These are phyloP conservation scores for Periphyllus acericola DNA, from an alignment of 2,888 invertebrate species.

Conservation along the genomic window DNA sequence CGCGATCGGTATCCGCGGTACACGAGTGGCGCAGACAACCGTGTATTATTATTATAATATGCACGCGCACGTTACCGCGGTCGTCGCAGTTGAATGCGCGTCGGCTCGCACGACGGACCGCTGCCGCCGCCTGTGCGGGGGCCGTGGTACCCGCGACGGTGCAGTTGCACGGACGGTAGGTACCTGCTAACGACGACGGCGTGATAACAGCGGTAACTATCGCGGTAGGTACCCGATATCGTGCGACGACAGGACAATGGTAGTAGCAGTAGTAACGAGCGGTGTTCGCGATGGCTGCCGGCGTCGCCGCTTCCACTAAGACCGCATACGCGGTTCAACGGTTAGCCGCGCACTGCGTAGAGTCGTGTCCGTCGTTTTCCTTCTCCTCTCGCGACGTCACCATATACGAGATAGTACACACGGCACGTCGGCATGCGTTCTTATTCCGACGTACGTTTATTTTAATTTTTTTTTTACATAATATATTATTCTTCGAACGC, in stretches of 20 bases:
- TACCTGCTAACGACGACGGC: too few relatives aligned
- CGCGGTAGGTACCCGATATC: too few relatives aligned
- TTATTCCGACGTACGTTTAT: neutral
- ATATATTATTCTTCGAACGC: neutral
- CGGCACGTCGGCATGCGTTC: neutral
- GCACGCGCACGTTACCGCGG: neutral
- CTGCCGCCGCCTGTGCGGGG: too few relatives aligned
- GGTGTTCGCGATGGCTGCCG: neutral
- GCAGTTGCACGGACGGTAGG: too few relatives aligned
- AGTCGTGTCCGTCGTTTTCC: neutral
- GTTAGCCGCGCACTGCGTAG: neutral
- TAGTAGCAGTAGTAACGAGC: too few relatives aligned
- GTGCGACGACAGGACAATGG: too few relatives aligned
- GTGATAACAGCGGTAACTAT: too few relatives aligned
- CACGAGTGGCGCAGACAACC: too few relatives aligned
- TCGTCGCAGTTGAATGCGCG: too few relatives aligned
- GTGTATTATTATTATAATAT: neutral
- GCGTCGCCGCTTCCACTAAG: neutral
- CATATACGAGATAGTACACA: neutral
- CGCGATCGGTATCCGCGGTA: too few relatives aligned
- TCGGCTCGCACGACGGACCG: too few relatives aligned
- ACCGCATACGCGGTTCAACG: neutral
- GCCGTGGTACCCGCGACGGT: too few relatives aligned
- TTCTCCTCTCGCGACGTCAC: neutral
- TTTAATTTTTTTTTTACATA: neutral